Evolutionary conservation across 2,888 invertebrate species (phyloP), one percentile per base, ranked within the genome.

Genomic region (Lasius fuliginosus): DNA sequence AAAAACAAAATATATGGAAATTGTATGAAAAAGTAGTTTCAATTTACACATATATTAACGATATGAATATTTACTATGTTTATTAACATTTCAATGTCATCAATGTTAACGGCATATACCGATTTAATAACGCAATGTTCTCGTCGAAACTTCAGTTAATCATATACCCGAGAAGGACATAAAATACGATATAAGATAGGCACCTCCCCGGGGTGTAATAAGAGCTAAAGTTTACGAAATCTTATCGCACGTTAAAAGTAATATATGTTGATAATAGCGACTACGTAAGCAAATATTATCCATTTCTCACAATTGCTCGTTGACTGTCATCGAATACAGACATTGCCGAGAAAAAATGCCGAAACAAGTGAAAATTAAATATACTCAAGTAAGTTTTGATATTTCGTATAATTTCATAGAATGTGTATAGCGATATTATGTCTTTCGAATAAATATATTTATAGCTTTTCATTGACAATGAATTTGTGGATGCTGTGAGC

Each of bases 381-480:
- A 90, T 33, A 90, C 88, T 23, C 90, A 90, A 82, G 90, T 90
- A 90, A 81, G 73, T 82, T 23, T 23, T 68, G 12, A 27, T n/a
- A 49, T 40, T 12, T 68, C 5, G 12, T 33, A 30, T 40, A 27
- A 3, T 46, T 68, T 27, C 12, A 60, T 49, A 40, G 15, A 46
- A 67, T 40, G 0, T 49, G 0, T 9, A 56, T 30, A 58, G 11
- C 1, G n/a, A 18, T 12, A 6, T 23, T 58, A 49, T 49, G 3
- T 30, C 8, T 56, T 6, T 9, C 36, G n/a, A 58, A 30, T 12
- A 12, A 15, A 33, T 40, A 49, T 49, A 49, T 53, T 95, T 95
- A n/a, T 92, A 98, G 98, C 95, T 98, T 87, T 98, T 98, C 94
- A 98, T 98, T 94, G 97, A 98, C 95, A 98, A 98, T 94, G 97